Percentiles rank a stretch among this genome's conserved stretches.
These are phyloP conservation scores for Epistrophella euchroma DNA, from an alignment of 2,888 invertebrate genomes.

Conservation along the genomic window DNA sequence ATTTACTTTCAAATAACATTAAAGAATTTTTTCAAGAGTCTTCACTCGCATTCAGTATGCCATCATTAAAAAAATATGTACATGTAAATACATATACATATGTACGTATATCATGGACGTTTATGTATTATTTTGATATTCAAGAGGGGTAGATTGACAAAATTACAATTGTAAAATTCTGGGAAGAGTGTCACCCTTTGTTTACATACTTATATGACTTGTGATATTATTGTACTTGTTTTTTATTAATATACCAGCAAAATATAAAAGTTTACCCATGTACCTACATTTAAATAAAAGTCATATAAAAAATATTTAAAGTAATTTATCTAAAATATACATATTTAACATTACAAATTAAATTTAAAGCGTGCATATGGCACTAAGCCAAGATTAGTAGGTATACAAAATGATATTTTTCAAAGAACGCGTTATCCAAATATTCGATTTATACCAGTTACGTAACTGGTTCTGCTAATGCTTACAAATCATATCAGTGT, in stretches of 20 bases:
- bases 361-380: neutral
- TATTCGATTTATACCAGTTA: neutral
- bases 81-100: too few species aligned
- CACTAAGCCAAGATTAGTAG: neutral
- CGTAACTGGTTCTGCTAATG: neutral
- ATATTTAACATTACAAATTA: neutral
- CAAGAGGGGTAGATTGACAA: conserved; percentile 25
- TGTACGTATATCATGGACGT: neutral
- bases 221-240: neutral
- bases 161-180: conserved; percentile 43
- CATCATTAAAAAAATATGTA: conserved; percentile 5
- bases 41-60: conserved; percentile 27
- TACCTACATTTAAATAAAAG: neutral
- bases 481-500: neutral
- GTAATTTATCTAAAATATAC: neutral
- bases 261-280: neutral
- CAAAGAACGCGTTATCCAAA: neutral
- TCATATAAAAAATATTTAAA: neutral
- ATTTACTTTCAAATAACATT: conserved; percentile 48
- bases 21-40: conserved; percentile 45
- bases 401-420: too few species aligned
- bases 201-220: neutral
- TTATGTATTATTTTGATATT: conserved; percentile 6
- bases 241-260: neutral
- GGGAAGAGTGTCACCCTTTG: conserved; percentile 36